These are phyloP conservation scores for Syngnathoides biaculeatus DNA, from an alignment of 2,113 vertebrate species.

Conservation along the genomic window DNA sequence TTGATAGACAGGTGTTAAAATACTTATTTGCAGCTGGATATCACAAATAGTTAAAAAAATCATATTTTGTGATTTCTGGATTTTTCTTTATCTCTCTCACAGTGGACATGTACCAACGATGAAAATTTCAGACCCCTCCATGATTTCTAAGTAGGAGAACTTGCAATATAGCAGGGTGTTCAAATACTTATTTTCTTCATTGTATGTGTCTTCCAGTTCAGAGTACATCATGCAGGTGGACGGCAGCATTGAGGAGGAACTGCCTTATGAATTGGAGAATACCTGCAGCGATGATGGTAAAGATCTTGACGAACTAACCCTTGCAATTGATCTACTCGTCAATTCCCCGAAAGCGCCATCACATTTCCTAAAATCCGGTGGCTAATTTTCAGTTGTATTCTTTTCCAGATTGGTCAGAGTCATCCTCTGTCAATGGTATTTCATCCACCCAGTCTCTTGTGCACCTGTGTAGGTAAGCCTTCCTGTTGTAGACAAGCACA, in stretches of 20 bases:
- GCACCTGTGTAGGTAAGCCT: slow-evolving; percentile 73
- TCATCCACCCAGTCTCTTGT: slow-evolving; percentile 56
- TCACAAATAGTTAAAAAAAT: too few relatives aligned
- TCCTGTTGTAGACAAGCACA: background rate
- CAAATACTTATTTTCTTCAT: too few relatives aligned
- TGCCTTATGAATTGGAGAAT: slow-evolving; percentile 77
- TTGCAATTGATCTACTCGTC: background rate
- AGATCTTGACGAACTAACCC: background rate
- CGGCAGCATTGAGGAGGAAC: slow-evolving; percentile 77
- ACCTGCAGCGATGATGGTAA: slow-evolving; percentile 69
- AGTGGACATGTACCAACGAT: too few relatives aligned
- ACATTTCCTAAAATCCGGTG: background rate
- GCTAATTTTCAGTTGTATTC: background rate
- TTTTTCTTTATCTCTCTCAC: too few relatives aligned
- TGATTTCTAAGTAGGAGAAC: too few relatives aligned
- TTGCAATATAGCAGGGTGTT: too few relatives aligned
- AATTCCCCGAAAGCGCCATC: background rate
- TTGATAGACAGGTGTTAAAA: too few relatives aligned
- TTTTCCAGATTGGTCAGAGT: slow-evolving; percentile 73
- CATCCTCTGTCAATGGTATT: slow-evolving; percentile 56
- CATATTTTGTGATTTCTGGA: too few relatives aligned
- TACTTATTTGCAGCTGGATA: too few relatives aligned
- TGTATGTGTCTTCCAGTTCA: slow-evolving; percentile 33
- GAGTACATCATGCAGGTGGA: slow-evolving; percentile 48
- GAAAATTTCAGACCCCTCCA: too few relatives aligned